phyloP scores from a whole-genome alignment of 2,113 vertebrate species.

The Saguinus imperator region DNA sequence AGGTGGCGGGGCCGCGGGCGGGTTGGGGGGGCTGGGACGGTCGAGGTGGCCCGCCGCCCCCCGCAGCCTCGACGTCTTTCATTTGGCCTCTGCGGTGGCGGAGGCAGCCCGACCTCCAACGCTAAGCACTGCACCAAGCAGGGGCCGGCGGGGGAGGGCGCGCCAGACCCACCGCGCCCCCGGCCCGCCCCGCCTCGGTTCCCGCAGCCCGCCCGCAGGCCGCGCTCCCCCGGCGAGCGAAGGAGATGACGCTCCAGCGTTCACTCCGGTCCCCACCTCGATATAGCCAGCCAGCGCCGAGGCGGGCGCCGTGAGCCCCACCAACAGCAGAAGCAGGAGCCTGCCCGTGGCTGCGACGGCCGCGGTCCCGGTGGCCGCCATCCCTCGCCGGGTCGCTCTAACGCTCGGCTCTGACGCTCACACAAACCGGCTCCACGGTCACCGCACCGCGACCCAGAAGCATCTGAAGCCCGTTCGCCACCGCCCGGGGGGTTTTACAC shows the following conservation, averaged over 20 bases:
- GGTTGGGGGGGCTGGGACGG: neutral
- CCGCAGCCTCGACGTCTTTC: slow-evolving; percentile 71
- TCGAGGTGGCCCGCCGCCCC: neutral
- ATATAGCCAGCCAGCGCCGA: slow-evolving; percentile 74
- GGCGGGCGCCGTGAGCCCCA: slow-evolving; percentile 67
- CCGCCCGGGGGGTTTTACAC: slow-evolving; percentile 79
- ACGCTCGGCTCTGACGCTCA: neutral
- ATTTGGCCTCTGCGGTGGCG: slow-evolving; percentile 77
- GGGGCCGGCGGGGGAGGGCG: slow-evolving; percentile 13
- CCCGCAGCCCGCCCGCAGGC: slow-evolving; percentile 28
- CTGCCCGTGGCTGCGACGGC: slow-evolving; percentile 50
- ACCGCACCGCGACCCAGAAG: slow-evolving; percentile 37
- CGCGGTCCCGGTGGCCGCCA: slow-evolving; percentile 66
- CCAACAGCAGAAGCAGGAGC: slow-evolving; percentile 59
- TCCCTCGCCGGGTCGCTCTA: slow-evolving; percentile 55
- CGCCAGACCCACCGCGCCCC: slow-evolving; percentile 41
- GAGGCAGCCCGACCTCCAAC: slow-evolving; percentile 54
- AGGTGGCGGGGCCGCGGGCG: neutral
- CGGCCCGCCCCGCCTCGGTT: neutral
- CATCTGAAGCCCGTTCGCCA: slow-evolving; percentile 63
- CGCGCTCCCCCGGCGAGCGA: neutral
- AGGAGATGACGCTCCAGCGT: neutral
- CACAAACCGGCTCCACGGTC: accelerated
- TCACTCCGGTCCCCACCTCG: slow-evolving; percentile 64
- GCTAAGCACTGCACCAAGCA: slow-evolving; percentile 70